phyloP scores from a whole-genome alignment of 2,113 vertebrate genomes.

The Recurvirostra avosetta region DNA sequence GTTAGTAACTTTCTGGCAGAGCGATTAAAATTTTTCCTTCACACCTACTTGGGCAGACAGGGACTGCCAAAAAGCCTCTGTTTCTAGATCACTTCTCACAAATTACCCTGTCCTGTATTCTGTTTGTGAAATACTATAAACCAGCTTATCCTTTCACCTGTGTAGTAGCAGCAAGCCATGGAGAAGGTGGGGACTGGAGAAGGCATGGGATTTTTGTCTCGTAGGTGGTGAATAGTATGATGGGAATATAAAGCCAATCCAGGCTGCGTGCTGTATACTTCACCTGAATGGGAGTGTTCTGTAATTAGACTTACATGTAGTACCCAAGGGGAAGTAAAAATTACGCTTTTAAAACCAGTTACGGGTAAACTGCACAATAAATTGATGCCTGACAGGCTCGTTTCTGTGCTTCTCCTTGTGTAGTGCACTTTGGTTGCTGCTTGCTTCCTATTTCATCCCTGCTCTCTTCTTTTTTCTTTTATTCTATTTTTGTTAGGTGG shows the following conservation, averaged over 20 bases:
- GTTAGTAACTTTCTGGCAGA: background rate
- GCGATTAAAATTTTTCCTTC: background rate
- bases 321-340: background rate
- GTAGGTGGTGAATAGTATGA: background rate
- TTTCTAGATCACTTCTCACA: background rate
- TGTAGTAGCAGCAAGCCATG: background rate
- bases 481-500: background rate
- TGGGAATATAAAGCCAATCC: background rate
- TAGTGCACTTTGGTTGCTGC: background rate
- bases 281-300: background rate
- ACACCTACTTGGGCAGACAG: background rate
- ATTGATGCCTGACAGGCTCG: background rate
- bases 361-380: background rate
- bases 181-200: background rate
- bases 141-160: background rate
- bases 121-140: background rate
- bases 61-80: background rate
- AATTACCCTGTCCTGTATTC: background rate
- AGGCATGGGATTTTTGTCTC: background rate
- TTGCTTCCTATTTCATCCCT: background rate
- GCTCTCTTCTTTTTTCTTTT: background rate
- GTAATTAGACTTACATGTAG: background rate
- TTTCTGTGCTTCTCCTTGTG: background rate
- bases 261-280: background rate
- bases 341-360: background rate